Evolutionary conservation across 2,797 vertebrate species (phyloP).

Genomic region (Lagodon rhomboides): DNA sequence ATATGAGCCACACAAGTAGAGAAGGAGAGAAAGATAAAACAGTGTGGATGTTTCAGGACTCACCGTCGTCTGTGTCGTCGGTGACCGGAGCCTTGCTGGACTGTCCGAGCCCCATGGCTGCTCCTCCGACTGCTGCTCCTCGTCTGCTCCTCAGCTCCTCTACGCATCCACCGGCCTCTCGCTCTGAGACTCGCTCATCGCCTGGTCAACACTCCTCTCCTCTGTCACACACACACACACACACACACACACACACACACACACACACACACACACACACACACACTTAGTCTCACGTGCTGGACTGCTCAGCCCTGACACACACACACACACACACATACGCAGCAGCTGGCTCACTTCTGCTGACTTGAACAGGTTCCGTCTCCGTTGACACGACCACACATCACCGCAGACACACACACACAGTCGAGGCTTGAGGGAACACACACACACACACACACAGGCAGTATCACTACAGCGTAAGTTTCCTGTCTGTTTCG

Average conservation of each 20-base stretch:
- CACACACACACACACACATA: constrained; percentile 48
- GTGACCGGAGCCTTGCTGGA: constrained; percentile 84
- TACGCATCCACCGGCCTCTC: constrained; percentile 68
- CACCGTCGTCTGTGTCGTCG: constrained; percentile 82
- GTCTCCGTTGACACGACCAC: constrained; percentile 56
- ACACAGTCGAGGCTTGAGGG: constrained; percentile 32
- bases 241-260: constrained; percentile 39
- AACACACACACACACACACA: constrained; percentile 34
- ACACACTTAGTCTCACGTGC: constrained; percentile 16
- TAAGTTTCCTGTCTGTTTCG: constrained; percentile 45
- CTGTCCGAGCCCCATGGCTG: constrained; percentile 88
- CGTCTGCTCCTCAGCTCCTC: constrained; percentile 64
- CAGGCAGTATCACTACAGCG: constrained; percentile 21
- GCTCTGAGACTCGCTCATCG: constrained; percentile 70
- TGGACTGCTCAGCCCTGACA: constrained; percentile 26
- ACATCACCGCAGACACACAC: constrained; percentile 52
- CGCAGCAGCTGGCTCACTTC: constrained; percentile 41
- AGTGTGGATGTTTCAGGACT: constrained; percentile 44
- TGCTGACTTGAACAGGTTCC: constrained; percentile 58
- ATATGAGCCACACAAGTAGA: background rate
- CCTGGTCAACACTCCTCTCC: constrained; percentile 62
- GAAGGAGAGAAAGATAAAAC: background rate
- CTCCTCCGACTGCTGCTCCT: constrained; percentile 60
- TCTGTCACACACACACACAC: constrained; percentile 38
- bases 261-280: constrained; percentile 34